Evolutionary conservation across 2,888 invertebrate species (phyloP), one percentile per base, ranked within the genome.

Genomic region (Rosalia funebris): DNA sequence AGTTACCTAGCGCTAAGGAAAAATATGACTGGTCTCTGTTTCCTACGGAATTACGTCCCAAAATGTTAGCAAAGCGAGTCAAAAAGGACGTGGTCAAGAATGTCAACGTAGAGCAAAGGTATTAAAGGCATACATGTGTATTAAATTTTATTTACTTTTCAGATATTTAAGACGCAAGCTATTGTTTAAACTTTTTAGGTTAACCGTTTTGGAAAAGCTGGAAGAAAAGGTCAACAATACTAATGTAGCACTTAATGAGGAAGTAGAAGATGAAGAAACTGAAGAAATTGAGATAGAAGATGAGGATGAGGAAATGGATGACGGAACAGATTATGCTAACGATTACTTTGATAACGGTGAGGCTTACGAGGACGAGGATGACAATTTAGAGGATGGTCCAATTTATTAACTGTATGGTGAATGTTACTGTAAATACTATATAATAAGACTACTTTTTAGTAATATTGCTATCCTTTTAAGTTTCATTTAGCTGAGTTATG

Each of bases 291-390:
- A 89, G 60, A 84, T 86, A 47, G 89, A 89, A 46, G 91, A 91
- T 70, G 78, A 84, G 5, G 93, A 93, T 72, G 90, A 92, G 75
- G 93, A 94, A 80, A 89, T 93, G 86, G 94, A 94, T 76, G 93
- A 93, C 74, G 94, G 93, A 14, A 94, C 93, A 15, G 93, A 94
- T 79, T 94, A 94, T 76, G 91, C 90, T 0, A 91, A 92, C 72
- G 93, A 90, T 76, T 93, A 93, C 78, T 94, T 94, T 79, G 93
- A 94, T 77, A 93, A 93, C 79, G 94, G 93, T 1, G 94, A 94
- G 81, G 89, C 87, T 20, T 93, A 91, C 77, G 93, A 93, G 77
- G 93, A 93, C 62, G 93, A 94, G 71, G 93, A 93, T 75, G 93
- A 94, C 72, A 91, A 91, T 77, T 81, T 91, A 63, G 93, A 93